Evolutionary conservation across 2,888 invertebrate genomes (phyloP).

Genomic region (Thera obeliscata): DNA sequence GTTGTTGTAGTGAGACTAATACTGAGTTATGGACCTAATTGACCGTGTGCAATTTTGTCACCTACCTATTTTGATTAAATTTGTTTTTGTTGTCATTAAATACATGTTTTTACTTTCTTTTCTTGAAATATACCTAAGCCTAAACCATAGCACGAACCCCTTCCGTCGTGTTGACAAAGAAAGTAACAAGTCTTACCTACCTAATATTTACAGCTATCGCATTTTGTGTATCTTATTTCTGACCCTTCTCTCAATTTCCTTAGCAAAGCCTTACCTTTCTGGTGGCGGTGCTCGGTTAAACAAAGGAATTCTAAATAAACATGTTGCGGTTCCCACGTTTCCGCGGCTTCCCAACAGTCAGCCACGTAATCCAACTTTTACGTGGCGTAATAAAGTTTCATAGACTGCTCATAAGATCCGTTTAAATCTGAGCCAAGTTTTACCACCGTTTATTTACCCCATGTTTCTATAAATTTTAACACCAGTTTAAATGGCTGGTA

Average conservation of each 20-base stretch:
- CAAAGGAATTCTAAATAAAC: constrained; percentile 35
- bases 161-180: background rate
- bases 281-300: constrained; percentile 15
- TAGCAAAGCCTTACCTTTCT: constrained; percentile 12
- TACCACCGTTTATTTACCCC: constrained; percentile 6
- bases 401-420: constrained; percentile 13
- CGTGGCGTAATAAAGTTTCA: constrained; percentile 27
- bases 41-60: no score
- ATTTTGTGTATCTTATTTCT: background rate
- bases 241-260: constrained; percentile 6
- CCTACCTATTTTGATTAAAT: no score
- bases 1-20: no score
- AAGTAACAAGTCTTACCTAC: background rate
- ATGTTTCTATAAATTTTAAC: constrained; percentile 8
- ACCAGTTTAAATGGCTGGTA: constrained; percentile 6
- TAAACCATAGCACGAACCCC: no score
- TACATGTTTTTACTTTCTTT: no score
- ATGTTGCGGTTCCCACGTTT: constrained; percentile 33
- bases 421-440: constrained; percentile 10
- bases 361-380: constrained; percentile 35
- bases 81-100: no score
- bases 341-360: constrained; percentile 32
- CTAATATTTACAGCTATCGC: background rate
- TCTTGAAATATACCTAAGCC: no score
- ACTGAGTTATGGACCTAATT: no score